Evolutionary conservation across 1,140 invertebrate genomes (phyloP).

Genomic region (Diprion similis): DNA sequence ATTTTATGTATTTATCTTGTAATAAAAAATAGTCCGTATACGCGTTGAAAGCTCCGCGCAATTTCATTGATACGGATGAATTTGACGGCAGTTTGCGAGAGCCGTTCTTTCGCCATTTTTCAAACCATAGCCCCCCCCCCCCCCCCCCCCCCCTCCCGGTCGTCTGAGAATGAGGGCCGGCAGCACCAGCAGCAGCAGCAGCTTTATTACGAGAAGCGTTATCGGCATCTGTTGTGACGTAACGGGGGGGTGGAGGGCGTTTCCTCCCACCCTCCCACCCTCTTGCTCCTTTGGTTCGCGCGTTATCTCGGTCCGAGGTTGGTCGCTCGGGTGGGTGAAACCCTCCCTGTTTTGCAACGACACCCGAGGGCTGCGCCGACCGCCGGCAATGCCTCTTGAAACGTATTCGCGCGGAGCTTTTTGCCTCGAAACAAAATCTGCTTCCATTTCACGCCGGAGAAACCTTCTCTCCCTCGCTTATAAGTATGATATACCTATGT

Average conservation of each 20-base stretch:
- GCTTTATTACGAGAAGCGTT: background rate
- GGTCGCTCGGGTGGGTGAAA: background rate
- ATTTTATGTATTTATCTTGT: too few species aligned
- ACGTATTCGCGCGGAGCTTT: background rate
- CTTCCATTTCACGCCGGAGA: background rate
- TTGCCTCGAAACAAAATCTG: background rate
- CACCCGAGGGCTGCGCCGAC: slow-evolving; percentile 6
- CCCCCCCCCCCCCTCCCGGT: background rate
- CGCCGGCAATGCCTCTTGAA: slow-evolving; percentile 3
- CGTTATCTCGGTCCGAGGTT: background rate
- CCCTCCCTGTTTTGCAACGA: background rate
- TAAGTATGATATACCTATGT: too few species aligned
- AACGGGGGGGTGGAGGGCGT: background rate
- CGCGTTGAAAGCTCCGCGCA: too few species aligned
- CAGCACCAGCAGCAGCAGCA: too few species aligned
- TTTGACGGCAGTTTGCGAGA: too few species aligned
- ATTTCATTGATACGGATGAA: too few species aligned
- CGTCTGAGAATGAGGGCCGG: too few species aligned
- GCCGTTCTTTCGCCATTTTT: too few species aligned
- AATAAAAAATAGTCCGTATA: too few species aligned
- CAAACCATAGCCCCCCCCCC: background rate
- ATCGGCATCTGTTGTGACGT: slow-evolving; percentile 1
- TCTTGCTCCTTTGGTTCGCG: background rate
- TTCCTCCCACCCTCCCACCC: background rate
- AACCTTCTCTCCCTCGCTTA: too few species aligned